phyloP scores from a whole-genome alignment of 2,888 invertebrate species.

The Steromphala cineraria region DNA sequence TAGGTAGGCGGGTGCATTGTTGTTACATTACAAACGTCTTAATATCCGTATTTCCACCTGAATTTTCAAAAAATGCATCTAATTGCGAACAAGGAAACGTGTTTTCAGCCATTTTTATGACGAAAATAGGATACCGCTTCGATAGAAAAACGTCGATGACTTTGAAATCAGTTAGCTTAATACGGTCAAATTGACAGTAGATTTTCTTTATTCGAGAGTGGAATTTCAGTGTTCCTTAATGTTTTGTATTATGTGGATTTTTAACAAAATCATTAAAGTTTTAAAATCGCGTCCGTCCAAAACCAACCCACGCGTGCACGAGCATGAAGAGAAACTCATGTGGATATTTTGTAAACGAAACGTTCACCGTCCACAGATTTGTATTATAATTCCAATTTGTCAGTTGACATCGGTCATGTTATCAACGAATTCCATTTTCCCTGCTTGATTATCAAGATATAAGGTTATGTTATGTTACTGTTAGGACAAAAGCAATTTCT shows the following conservation, averaged over 20 bases:
- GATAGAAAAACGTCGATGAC: neutral
- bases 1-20: neutral
- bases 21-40: neutral
- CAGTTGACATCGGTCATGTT: too few relatives aligned
- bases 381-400: too few relatives aligned
- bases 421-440: too few relatives aligned
- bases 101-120: slow-evolving; percentile 10
- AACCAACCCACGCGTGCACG: neutral
- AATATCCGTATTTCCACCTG: neutral
- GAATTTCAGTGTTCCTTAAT: too few relatives aligned
- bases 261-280: neutral
- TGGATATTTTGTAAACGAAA: too few relatives aligned
- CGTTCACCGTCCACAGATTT: too few relatives aligned
- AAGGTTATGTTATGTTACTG: too few relatives aligned
- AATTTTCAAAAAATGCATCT: neutral
- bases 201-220: too few relatives aligned
- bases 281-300: neutral
- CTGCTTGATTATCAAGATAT: too few relatives aligned
- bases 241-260: neutral
- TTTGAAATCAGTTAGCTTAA: neutral
- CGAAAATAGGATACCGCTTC: slow-evolving; percentile 5
- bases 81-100: slow-evolving; percentile 5
- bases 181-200: too few relatives aligned
- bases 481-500: too few relatives aligned
- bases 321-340: neutral